Percentiles rank a stretch among this genome's conserved stretches.
These are phyloP conservation scores for Vanessa tameamea DNA, from an alignment of 1,140 invertebrate genomes.

Conservation along the genomic window DNA sequence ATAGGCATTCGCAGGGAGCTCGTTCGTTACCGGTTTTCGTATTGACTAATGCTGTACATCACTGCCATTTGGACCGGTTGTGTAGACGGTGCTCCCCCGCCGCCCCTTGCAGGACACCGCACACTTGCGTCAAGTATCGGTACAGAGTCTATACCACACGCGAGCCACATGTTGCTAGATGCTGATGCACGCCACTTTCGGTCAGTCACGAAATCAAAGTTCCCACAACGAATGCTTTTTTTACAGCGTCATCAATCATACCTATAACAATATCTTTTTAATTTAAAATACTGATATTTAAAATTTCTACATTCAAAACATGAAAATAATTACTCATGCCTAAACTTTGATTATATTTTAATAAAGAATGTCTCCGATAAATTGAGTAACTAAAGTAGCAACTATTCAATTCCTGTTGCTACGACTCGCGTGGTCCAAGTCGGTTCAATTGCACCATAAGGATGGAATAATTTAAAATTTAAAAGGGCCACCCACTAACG, in stretches of 20 bases:
- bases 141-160: slow-evolving; percentile 25
- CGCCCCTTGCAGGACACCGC: slow-evolving; percentile 48
- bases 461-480: slow-evolving; percentile 44
- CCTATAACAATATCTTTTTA: background rate
- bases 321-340: too few relatives aligned
- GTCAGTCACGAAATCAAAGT: slow-evolving; percentile 17
- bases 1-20: slow-evolving; percentile 43
- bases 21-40: slow-evolving; percentile 64
- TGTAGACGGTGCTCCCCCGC: slow-evolving; percentile 49
- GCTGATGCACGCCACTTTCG: slow-evolving; percentile 25
- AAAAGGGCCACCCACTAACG: slow-evolving; percentile 36
- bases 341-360: background rate
- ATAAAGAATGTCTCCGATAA: background rate
- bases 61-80: slow-evolving; percentile 65
- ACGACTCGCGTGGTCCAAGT: background rate
- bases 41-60: slow-evolving; percentile 67
- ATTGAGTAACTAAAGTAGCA: slow-evolving; percentile 11
- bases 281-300: too few relatives aligned
- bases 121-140: slow-evolving; percentile 44
- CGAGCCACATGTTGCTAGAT: slow-evolving; percentile 36
- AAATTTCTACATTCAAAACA: too few relatives aligned
- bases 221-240: slow-evolving; percentile 11
- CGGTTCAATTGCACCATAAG: slow-evolving; percentile 35
- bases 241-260: background rate
- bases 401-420: slow-evolving; percentile 18